Conservation (phyloP, 2,888 invertebrate genomes). For the Proisotoma minuta region DNA sequence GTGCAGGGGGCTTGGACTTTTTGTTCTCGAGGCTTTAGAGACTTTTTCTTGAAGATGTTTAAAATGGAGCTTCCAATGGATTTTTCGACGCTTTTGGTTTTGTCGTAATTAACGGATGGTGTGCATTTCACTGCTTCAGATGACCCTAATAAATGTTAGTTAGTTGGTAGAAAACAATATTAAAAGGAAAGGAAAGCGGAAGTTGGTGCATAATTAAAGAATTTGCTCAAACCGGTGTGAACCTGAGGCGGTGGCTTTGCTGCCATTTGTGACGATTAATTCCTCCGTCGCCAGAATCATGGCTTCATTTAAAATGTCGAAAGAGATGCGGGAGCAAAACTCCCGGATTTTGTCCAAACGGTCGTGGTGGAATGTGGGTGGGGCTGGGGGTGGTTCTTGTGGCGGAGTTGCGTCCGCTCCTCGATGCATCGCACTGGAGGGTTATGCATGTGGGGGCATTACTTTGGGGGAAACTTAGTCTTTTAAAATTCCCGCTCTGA, state of each 20-base stretch:
- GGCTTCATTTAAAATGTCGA: constrained; percentile 43
- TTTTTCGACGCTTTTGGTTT: constrained; percentile 19
- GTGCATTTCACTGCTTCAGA: constrained; percentile 17
- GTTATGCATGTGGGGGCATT: too few species aligned
- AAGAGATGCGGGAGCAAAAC: constrained; percentile 42
- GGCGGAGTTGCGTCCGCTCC: neutral
- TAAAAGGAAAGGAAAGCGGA: neutral
- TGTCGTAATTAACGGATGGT: too few species aligned
- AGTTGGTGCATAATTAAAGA: neutral
- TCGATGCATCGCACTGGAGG: too few species aligned
- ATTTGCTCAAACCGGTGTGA: constrained; percentile 38
- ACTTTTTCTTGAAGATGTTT: constrained; percentile 29
- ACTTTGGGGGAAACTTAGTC: too few species aligned
- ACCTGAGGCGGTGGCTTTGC: constrained; percentile 32
- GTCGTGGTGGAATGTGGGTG: too few species aligned
- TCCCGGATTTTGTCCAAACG: constrained; percentile 16
- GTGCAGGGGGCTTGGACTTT: constrained; percentile 15
- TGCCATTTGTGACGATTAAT: constrained; percentile 16
- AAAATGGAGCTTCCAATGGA: constrained; percentile 29
- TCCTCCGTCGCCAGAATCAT: constrained; percentile 42
- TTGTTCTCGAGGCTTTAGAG: constrained; percentile 14
- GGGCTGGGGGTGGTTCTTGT: too few species aligned
- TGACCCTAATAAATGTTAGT: constrained; percentile 12
- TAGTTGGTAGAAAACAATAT: neutral
- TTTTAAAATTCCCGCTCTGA: too few species aligned